Base-by-base conservation (phyloP, 2,888 invertebrate genomes). In the Poecilobothrus nobilitatus region DNA sequence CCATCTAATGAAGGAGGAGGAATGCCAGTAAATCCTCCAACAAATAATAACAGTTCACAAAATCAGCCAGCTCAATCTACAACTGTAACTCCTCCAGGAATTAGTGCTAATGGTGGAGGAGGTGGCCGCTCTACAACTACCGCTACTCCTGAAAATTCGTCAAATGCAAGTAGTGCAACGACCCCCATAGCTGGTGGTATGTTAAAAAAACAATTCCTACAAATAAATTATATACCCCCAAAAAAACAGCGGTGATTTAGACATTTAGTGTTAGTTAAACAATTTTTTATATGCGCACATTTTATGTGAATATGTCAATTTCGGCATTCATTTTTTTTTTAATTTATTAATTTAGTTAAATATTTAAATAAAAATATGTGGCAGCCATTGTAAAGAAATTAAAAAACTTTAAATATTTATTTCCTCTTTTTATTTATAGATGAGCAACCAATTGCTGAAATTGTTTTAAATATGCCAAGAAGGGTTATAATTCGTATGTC, bases 81-180 rank as follows among this genome's bases (percentile, higher is more conserved):
- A 68, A 66, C 73, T 68, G 67, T 41, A 66, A 72, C 63, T 63
- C 73, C 73, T 80, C 66, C 74, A 68, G 63, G 73, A 67, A 64
- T 72, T 20, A 64, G 72, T 20, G 71, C 72, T 10, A 53, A 12
- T 53, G 53, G 15, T 53, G n/a, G 27, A 12, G 33, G 12, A 34
- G 34, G 33, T 65, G 63, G 63, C 4, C 67, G 67, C 61, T 37
- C 69, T n/a, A 68, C 74, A 63, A 70, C 74, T 5, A 70, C 41
- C 67, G 69, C 6, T 10, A 64, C 68, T 37, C 71, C 72, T 67
- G 65, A 70, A 79, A 75, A 70, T 76, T 78, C 18, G 73, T 77
- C 22, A 79, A 78, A 65, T 71, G 1, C 73, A 76, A 71, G 72
- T 74, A 33, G 71, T 71, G 33, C 66, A 2, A 72, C 72, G 18